Evolutionary conservation across 2,888 invertebrate genomes (phyloP), one percentile per base, ranked within the genome.

Genomic region (Dryococelus australis): DNA sequence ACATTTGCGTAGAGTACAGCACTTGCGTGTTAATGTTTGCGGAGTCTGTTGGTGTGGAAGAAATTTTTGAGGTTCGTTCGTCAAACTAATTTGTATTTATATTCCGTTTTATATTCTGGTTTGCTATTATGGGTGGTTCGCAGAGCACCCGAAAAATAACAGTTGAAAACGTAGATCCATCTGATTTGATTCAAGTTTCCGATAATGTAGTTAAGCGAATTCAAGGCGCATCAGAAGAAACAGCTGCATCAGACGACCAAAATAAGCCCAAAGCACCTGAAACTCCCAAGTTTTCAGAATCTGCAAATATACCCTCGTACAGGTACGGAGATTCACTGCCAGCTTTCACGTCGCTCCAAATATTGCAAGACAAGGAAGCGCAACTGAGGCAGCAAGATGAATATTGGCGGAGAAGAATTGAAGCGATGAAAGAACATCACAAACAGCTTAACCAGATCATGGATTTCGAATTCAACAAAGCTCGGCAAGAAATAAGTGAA

Each of bases 361-460:
- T 83, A 1, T 43, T 83, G 24, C 83, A 83, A 28, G 83, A 83
- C 20, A 83, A 83, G 83, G 83, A 83, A 83, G 28, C 28, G 27
- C 35, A 83, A 83, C 12, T 83, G n/a, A 43, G 24, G n/a, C 35
- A 28, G 16, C 83, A 35, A 83, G 83, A 83, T 83, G 83, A 83
- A 35, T 83, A 28, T 83, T 83, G 83, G 83, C 83, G 83, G 35
- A 83, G 43, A 26, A 83, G 83, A 28, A 83, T 83, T 24, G 83
- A 83, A 43, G n/a, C 20, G 83, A 83, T 83, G 83, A 83, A 83
- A 83, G 83, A 83, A 83, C 26, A 83, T 24, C 83, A 83, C 35
- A 83, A 83, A 28, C 83, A 35, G 20, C 8, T 83, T 16, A 83
- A 83, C 35, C 83, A 12, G 43, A 27, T 43, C 10, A 28, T 83